phyloP scores from a whole-genome alignment of 64 coral and sea anemone genomes.

The Montipora sp. region DNA sequence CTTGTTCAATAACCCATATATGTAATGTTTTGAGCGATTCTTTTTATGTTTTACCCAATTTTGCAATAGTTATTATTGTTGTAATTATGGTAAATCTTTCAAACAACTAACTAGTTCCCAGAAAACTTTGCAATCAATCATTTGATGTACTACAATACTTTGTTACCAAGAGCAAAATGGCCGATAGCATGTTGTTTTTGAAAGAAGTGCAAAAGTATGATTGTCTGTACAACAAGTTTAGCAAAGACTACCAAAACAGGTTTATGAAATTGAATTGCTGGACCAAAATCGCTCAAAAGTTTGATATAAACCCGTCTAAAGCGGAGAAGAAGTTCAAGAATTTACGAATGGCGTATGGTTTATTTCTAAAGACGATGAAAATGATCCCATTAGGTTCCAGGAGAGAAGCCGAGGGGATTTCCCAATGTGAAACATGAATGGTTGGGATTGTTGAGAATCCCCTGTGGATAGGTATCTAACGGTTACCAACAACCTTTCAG shows the following conservation, averaged over 20 bases:
- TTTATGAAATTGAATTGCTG: slow-evolving; percentile 2
- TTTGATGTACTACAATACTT: not conserved
- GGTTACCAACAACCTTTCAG: too few species aligned
- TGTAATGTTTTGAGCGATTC: too few species aligned
- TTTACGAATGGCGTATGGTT: slow-evolving; percentile 11
- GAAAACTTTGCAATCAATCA: not conserved
- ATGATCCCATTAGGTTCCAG: not conserved
- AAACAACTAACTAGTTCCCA: too few species aligned
- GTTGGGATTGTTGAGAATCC: too few species aligned
- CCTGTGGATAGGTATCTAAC: too few species aligned
- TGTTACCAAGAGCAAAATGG: not conserved
- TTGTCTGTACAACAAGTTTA: slow-evolving; percentile 17
- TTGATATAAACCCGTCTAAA: not conserved
- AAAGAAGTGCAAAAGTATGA: slow-evolving; percentile 33
- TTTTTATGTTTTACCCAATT: too few species aligned
- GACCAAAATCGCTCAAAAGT: slow-evolving; percentile 26
- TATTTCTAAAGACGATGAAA: slow-evolving; percentile 2
- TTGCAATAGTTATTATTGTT: too few species aligned
- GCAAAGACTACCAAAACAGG: slow-evolving; percentile 1
- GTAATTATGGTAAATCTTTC: too few species aligned
- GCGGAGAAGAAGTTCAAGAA: slow-evolving; percentile 40
- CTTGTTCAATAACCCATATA: too few species aligned
- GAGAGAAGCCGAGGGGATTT: not conserved
- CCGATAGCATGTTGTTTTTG: slow-evolving; percentile 2
- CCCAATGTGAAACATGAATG: not conserved